phyloP scores from a whole-genome alignment of 2,888 invertebrate species.

The Seira ritae region DNA sequence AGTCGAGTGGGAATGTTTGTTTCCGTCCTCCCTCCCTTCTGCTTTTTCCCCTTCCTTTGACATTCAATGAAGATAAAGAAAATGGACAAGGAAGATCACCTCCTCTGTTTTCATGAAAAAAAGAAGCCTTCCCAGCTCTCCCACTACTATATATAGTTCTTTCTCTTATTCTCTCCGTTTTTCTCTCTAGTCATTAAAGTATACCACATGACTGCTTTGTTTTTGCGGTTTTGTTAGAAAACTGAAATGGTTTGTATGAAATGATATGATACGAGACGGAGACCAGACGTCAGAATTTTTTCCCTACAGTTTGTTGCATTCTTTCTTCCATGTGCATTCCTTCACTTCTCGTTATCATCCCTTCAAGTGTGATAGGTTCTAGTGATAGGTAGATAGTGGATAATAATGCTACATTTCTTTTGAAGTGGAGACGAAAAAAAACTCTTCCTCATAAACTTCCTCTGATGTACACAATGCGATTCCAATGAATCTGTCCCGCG shows the following conservation, averaged over 20 bases:
- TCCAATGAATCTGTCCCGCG: neutral
- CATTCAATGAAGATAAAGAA: slow-evolving; percentile 47
- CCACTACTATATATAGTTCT: neutral
- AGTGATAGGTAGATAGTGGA: no score
- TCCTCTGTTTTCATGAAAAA: slow-evolving; percentile 33
- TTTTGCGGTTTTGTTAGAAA: slow-evolving; percentile 15
- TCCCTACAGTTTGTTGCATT: no score
- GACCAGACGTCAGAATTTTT: no score
- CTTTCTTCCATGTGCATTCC: no score
- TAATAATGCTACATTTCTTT: no score
- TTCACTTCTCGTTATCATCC: no score
- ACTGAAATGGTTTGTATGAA: no score
- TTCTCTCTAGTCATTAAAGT: slow-evolving; percentile 54
- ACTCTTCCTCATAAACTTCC: no score
- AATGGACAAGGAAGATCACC: slow-evolving; percentile 46
- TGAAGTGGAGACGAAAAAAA: no score
- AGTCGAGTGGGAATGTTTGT: slow-evolving; percentile 29
- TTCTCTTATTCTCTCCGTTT: slow-evolving; percentile 14
- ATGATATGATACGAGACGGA: no score
- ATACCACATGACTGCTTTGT: slow-evolving; percentile 46
- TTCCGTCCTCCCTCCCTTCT: slow-evolving; percentile 26
- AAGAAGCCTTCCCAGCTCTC: neutral
- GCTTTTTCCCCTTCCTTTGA: slow-evolving; percentile 15
- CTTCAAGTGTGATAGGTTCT: no score
- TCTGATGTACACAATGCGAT: neutral